Evolutionary conservation across 2,113 vertebrate species (phyloP).

Genomic region (Chroicocephalus ridibundus): DNA sequence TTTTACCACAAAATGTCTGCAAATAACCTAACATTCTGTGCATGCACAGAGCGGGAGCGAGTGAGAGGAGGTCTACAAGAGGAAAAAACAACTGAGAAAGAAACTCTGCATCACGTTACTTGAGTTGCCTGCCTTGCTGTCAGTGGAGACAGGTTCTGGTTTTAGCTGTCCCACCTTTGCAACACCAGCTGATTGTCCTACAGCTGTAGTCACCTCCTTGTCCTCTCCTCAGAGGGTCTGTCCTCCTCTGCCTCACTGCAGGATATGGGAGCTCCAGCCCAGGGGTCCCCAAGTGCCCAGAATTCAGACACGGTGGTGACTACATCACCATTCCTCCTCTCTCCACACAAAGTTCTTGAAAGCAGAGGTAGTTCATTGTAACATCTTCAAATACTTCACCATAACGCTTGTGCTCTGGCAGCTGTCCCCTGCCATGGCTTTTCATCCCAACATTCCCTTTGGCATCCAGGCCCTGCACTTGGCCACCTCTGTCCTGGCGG

Average conservation of each 20-base stretch:
- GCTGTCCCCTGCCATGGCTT: neutral
- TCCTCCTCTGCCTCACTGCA: neutral
- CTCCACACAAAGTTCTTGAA: neutral
- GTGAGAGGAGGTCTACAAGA: neutral
- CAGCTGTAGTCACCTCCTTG: neutral
- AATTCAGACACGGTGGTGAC: neutral
- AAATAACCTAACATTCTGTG: neutral
- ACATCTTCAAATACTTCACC: neutral
- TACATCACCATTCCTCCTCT: neutral
- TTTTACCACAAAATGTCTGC: neutral
- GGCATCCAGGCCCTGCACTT: neutral
- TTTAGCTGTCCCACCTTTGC: neutral
- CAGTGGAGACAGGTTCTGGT: neutral
- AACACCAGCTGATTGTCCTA: neutral
- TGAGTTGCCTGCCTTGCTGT: neutral
- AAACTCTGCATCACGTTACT: accelerated
- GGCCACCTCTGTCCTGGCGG: neutral
- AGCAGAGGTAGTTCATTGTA: neutral
- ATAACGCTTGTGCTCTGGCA: too few species aligned
- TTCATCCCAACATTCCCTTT: neutral
- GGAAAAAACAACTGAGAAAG: too few species aligned
- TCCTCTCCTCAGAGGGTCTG: neutral
- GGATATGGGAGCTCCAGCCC: neutral
- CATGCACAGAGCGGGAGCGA: accelerated
- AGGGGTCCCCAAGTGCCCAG: accelerated